Percentiles rank a stretch among this genome's conserved stretches.
Conservation (phyloP, 2,113 vertebrate genomes). For the Mionectes macconnelli region DNA sequence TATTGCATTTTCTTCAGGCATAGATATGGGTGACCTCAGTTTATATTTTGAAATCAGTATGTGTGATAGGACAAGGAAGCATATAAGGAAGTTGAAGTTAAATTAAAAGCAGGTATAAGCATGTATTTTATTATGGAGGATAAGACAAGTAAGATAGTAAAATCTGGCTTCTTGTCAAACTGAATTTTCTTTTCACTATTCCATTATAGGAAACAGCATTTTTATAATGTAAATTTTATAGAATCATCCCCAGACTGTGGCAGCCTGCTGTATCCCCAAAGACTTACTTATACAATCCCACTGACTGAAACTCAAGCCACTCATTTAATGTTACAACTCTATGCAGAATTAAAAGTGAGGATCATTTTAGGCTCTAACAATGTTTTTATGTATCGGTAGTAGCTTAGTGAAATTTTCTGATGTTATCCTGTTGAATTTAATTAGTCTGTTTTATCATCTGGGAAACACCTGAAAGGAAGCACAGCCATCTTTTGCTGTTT, state of each 20-base stretch:
- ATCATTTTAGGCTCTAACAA: constrained; percentile 34
- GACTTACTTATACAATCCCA: constrained; percentile 49
- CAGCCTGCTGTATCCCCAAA: constrained; percentile 39
- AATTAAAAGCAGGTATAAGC: constrained; percentile 76
- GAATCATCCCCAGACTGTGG: constrained; percentile 52
- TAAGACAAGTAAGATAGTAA: constrained; percentile 58
- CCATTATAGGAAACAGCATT: constrained; percentile 50
- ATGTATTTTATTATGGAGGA: constrained; percentile 71
- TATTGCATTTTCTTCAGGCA: constrained; percentile 26
- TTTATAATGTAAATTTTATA: constrained; percentile 66
- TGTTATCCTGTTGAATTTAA: neutral
- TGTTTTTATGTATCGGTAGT: neutral
- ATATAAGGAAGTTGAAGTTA: constrained; percentile 61
- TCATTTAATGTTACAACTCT: constrained; percentile 40
- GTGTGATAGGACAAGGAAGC: constrained; percentile 55
- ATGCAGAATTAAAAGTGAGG: constrained; percentile 51
- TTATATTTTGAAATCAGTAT: constrained; percentile 59
- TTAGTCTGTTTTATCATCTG: neutral
- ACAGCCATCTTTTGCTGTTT: neutral
- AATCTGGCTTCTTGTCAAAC: constrained; percentile 65
- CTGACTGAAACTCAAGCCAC: constrained; percentile 48
- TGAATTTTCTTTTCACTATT: constrained; percentile 65
- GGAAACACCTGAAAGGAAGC: constrained; percentile 2
- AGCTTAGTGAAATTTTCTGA: neutral
- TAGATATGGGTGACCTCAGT: constrained; percentile 11